Conservation (phyloP, 2,113 vertebrate genomes). For the Lepidothrix coronata region DNA sequence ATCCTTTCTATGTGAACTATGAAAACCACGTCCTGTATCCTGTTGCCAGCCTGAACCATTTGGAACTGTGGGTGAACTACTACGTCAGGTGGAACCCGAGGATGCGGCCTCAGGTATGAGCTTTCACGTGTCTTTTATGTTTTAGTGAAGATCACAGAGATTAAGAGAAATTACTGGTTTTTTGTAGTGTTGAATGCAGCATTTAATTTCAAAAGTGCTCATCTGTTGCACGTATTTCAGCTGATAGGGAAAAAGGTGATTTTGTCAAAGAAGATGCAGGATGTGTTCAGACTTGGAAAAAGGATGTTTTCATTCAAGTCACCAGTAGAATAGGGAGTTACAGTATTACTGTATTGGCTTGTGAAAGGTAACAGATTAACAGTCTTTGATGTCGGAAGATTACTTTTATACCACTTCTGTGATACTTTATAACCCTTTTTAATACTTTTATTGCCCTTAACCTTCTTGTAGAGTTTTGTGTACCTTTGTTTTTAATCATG, state of each 20-base stretch:
- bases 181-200: neutral
- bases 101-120: slow-evolving; percentile 91
- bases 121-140: neutral
- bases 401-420: neutral
- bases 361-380: neutral
- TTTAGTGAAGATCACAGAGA: neutral
- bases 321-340: neutral
- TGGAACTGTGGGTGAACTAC: slow-evolving; percentile 94
- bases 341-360: neutral
- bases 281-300: neutral
- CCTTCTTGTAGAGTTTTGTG: neutral
- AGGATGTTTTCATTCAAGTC: neutral
- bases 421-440: neutral
- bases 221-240: neutral
- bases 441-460: neutral
- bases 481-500: neutral
- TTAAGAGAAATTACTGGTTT: rapidly evolving
- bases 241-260: neutral
- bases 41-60: slow-evolving; percentile 86
- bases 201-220: neutral
- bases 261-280: neutral
- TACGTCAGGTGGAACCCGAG: slow-evolving; percentile 94
- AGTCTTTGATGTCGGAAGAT: neutral
- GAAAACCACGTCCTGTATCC: slow-evolving; percentile 92
- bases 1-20: slow-evolving; percentile 94